Evolutionary conservation across 1,140 invertebrate genomes (phyloP).

Genomic region (Lethrus apterus): DNA sequence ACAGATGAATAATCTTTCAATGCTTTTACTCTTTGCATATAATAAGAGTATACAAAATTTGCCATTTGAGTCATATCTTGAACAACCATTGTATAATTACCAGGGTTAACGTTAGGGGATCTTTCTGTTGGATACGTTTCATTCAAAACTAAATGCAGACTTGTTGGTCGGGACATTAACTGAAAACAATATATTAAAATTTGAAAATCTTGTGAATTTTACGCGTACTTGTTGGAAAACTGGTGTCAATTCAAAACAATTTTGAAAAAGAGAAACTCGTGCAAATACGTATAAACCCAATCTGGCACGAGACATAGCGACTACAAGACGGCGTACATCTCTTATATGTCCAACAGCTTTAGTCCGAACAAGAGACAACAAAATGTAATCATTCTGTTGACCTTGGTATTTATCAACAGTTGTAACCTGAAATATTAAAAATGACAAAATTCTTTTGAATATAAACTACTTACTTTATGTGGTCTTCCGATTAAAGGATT

Average conservation of each 20-base stretch:
- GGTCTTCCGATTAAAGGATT: conserved; percentile 97
- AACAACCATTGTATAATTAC: conserved; percentile 47
- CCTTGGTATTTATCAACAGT: conserved; percentile 99
- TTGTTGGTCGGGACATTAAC: conserved; percentile 60
- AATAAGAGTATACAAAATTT: conserved; percentile 85
- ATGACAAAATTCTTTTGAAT: not conserved
- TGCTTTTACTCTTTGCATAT: conserved; percentile 65
- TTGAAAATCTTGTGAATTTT: conserved; percentile 14
- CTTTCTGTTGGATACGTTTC: conserved; percentile 73
- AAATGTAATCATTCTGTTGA: conserved; percentile 98
- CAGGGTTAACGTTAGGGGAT: conserved; percentile 30
- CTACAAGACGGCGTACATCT: conserved; percentile 92
- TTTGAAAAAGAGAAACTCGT: conserved; percentile 83
- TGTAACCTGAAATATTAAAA: conserved; percentile 48
- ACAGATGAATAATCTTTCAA: conserved; percentile 51
- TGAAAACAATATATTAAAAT: conserved; percentile 29
- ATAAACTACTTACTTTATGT: conserved; percentile 68
- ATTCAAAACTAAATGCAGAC: conserved; percentile 66
- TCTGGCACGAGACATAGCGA: conserved; percentile 96
- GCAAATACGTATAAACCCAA: conserved; percentile 96
- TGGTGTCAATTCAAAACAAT: conserved; percentile 93
- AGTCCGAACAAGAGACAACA: conserved; percentile 93
- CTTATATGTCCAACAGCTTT: conserved; percentile 93
- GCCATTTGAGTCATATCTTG: conserved; percentile 91
- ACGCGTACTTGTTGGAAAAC: conserved; percentile 79